Evolutionary conservation across 2,797 vertebrate genomes (phyloP).

Genomic region (Melanotaenia boesemani): DNA sequence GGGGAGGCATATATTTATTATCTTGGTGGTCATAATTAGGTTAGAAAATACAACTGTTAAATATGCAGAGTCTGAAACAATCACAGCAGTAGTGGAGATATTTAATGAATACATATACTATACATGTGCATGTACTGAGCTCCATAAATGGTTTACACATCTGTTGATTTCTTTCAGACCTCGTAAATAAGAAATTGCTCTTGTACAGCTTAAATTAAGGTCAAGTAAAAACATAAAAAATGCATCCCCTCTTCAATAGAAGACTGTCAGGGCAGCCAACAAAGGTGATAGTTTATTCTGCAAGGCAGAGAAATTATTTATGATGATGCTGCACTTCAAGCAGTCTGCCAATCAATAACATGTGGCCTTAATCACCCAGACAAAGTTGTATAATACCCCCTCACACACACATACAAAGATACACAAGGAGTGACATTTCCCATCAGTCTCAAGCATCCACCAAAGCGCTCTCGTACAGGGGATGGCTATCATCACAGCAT

Average conservation of each 20-base stretch:
- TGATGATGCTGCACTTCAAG: constrained; percentile 72
- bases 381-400: constrained; percentile 48
- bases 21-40: neutral
- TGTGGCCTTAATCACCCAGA: constrained; percentile 72
- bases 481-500: constrained; percentile 66
- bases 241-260: constrained; percentile 65
- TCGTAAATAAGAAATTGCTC: constrained; percentile 75
- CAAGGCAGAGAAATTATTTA: constrained; percentile 75
- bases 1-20: neutral
- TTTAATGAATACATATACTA: neutral
- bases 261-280: constrained; percentile 37
- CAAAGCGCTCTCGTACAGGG: constrained; percentile 40
- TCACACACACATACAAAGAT: constrained; percentile 32
- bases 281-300: constrained; percentile 67
- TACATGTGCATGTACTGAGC: neutral
- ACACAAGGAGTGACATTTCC: constrained; percentile 47
- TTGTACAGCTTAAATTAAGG: constrained; percentile 78
- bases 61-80: neutral
- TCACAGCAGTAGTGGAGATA: constrained; percentile 5
- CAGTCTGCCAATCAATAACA: constrained; percentile 75
- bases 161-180: constrained; percentile 67
- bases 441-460: constrained; percentile 45
- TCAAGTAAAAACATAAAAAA: constrained; percentile 78
- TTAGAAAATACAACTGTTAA: neutral
- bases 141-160: constrained; percentile 57